phyloP scores from a whole-genome alignment of 1,140 invertebrate species.

The Drosophila watanabei region DNA sequence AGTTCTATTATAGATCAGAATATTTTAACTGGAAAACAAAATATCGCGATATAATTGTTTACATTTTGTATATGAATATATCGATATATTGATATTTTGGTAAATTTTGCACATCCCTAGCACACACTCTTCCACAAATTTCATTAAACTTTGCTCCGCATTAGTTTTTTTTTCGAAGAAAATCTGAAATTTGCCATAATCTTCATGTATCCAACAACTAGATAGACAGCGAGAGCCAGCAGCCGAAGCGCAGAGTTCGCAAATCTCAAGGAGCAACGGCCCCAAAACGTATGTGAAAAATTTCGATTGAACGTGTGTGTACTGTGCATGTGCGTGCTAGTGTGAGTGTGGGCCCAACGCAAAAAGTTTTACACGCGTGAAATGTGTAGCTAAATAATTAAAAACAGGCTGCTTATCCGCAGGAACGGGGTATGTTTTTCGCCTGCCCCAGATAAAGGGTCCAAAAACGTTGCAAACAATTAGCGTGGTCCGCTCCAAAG shows the following conservation, averaged over 20 bases:
- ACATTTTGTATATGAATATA: neutral
- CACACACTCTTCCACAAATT: constrained; percentile 27
- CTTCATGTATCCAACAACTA: constrained; percentile 19
- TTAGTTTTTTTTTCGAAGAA: constrained; percentile 43
- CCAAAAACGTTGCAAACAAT: constrained; percentile 36
- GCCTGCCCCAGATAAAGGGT: neutral
- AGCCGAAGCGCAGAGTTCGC: constrained; percentile 1
- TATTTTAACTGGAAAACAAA: too few species aligned
- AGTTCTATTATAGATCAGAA: too few species aligned
- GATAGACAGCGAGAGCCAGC: constrained; percentile 12
- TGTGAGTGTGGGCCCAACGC: constrained; percentile 63
- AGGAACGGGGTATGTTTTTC: constrained; percentile 17
- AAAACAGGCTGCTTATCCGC: constrained; percentile 43
- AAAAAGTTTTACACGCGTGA: constrained; percentile 72
- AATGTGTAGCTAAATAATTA: constrained; percentile 64
- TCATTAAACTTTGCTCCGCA: constrained; percentile 36
- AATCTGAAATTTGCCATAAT: constrained; percentile 22
- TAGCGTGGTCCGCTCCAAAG: constrained; percentile 23
- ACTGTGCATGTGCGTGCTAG: constrained; percentile 40
- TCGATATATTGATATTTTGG: constrained; percentile 13
- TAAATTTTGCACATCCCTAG: constrained; percentile 9
- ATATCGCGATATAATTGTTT: too few species aligned
- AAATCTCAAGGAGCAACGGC: constrained; percentile 51
- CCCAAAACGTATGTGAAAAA: constrained; percentile 68
- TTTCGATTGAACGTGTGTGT: constrained; percentile 61